These are phyloP conservation scores for Maniola hyperantus DNA, from an alignment of 2,888 invertebrate genomes.

Conservation along the genomic window DNA sequence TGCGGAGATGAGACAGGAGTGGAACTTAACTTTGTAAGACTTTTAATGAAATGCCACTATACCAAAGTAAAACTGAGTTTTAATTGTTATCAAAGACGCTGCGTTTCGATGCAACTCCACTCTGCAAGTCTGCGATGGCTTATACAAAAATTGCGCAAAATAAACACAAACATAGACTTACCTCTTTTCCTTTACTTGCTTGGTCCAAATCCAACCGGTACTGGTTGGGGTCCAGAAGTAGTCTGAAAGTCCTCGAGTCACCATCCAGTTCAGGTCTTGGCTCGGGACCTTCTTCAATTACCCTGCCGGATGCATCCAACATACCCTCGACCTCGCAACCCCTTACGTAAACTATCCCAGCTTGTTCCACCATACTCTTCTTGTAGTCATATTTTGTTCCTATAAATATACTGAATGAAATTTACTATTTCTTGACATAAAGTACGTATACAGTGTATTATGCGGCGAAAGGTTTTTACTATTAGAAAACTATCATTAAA, in stretches of 20 bases:
- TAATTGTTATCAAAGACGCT: too few species aligned
- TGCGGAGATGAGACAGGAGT: too few species aligned
- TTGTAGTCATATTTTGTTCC: slow-evolving; percentile 91
- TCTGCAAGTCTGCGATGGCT: too few species aligned
- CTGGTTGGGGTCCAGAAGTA: slow-evolving; percentile 98
- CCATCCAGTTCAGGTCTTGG: slow-evolving; percentile 93
- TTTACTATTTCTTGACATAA: too few species aligned
- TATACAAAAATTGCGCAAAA: too few species aligned
- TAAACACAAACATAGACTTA: slow-evolving; percentile 49
- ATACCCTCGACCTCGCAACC: slow-evolving; percentile 99
- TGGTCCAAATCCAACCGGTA: slow-evolving; percentile 96
- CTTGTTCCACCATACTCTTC: slow-evolving; percentile 95
- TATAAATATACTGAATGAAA: slow-evolving; percentile 40
- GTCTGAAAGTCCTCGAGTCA: slow-evolving; percentile 94
- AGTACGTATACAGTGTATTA: too few species aligned
- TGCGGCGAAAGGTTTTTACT: too few species aligned
- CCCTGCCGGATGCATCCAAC: slow-evolving; percentile 96
- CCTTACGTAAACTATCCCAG: slow-evolving; percentile 94
- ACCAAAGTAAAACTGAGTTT: too few species aligned
- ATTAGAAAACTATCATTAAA: too few species aligned
- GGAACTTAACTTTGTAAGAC: too few species aligned
- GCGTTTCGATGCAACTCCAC: too few species aligned
- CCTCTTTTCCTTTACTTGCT: slow-evolving; percentile 90
- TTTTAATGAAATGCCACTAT: too few species aligned
- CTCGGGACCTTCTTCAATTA: slow-evolving; percentile 98